phyloP scores from a whole-genome alignment of 2,113 vertebrate species.

The mouse (Mus musculus) region DNA sequence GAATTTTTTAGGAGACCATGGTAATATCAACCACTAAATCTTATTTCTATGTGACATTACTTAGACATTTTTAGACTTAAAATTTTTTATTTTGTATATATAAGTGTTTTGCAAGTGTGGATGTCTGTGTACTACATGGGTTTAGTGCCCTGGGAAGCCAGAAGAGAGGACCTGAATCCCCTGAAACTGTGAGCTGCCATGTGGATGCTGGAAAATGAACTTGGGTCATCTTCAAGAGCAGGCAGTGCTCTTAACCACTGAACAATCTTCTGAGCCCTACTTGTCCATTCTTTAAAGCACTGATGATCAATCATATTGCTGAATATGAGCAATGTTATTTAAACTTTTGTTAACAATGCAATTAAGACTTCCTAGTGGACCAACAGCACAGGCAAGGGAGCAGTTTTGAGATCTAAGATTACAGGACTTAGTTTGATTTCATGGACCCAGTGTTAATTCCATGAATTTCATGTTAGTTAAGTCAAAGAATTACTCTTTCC shows the following conservation, averaged over 20 bases:
- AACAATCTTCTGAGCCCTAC: background rate
- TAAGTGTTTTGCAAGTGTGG: background rate
- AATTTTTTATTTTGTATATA: background rate
- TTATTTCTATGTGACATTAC: background rate
- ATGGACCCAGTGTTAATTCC: background rate
- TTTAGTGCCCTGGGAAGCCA: background rate
- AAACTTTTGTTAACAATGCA: conserved; percentile 1
- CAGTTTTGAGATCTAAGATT: background rate
- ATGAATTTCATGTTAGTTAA: conserved; percentile 2
- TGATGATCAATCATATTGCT: background rate
- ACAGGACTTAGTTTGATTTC: background rate
- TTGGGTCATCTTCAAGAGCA: background rate
- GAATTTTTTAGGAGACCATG: background rate
- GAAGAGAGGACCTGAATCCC: background rate
- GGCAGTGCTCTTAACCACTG: background rate
- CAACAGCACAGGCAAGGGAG: background rate
- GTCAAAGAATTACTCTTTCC: background rate
- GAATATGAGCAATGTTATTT: background rate
- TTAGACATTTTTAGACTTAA: background rate
- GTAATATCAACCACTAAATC: background rate
- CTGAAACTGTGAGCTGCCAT: background rate
- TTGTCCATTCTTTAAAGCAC: background rate
- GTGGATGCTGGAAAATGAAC: background rate
- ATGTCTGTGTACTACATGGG: background rate
- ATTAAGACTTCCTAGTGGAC: background rate